Conservation (phyloP, 2,113 vertebrate genomes). For the Ciconia maguari region DNA sequence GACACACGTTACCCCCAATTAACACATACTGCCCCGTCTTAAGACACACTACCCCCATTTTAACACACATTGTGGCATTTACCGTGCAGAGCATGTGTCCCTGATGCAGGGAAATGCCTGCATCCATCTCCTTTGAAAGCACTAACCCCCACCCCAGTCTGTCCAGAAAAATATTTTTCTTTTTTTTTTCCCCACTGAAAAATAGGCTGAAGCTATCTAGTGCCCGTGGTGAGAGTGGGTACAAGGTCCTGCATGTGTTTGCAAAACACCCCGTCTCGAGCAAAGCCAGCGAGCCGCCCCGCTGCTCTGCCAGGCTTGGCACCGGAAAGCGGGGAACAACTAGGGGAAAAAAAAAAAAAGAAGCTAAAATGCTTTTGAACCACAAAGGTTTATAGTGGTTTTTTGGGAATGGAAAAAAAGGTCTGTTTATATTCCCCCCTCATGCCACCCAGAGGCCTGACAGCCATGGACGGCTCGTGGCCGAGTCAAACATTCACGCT, state of each 20-base stretch:
- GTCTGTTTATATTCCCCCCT: constrained; percentile 54
- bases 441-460: constrained; percentile 61
- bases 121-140: not conserved
- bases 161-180: not conserved
- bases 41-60: not conserved
- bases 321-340: accelerated
- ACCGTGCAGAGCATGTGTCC: accelerated
- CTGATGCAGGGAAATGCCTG: not conserved
- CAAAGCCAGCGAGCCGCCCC: accelerated
- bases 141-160: too few relatives aligned
- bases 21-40: not conserved
- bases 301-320: not conserved
- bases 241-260: not conserved
- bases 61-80: not conserved
- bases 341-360: too few relatives aligned
- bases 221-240: accelerated
- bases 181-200: not conserved
- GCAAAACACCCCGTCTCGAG: not conserved
- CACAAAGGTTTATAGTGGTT: not conserved
- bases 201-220: not conserved
- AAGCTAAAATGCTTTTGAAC: not conserved
- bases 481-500: not conserved
- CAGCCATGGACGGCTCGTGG: not conserved
- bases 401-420: constrained; percentile 42
- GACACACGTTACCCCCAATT: too few relatives aligned